Evolutionary conservation across 2,888 invertebrate species (phyloP).

Genomic region (Catocala fraxini): DNA sequence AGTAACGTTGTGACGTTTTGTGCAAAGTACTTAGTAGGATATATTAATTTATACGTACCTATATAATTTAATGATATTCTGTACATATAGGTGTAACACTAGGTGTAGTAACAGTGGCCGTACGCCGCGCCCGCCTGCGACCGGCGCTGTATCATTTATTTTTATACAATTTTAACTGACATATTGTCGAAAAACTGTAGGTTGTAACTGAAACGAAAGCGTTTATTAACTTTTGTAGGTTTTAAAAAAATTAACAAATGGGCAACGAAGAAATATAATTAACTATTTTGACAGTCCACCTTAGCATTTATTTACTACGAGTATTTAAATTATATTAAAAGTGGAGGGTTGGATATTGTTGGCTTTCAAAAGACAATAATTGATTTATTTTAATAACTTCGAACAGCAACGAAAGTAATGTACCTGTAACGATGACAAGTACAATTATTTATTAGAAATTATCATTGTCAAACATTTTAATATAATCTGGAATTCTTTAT

Average conservation of each 20-base stretch:
- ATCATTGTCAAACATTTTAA: conserved; percentile 13
- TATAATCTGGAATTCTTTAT: conserved; percentile 13
- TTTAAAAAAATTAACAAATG: conserved; percentile 53
- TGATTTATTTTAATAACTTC: conserved; percentile 11
- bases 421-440: conserved; percentile 25
- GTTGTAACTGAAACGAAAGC: conserved; percentile 63
- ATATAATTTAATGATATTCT: conserved; percentile 76
- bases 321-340: conserved; percentile 32
- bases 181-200: conserved; percentile 82
- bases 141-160: conserved; percentile 75
- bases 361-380: conserved; percentile 28
- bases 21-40: conserved; percentile 87
- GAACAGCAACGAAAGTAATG: conserved; percentile 14
- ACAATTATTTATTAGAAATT: conserved; percentile 25
- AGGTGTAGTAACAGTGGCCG: conserved; percentile 48
- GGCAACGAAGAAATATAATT: conserved; percentile 38
- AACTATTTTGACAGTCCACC: conserved; percentile 39
- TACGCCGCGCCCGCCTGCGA: conserved; percentile 58
- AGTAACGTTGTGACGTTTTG: conserved; percentile 81
- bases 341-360: conserved; percentile 17
- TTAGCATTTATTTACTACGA: conserved; percentile 43
- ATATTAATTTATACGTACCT: conserved; percentile 85
- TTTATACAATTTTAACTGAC: conserved; percentile 84
- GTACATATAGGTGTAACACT: conserved; percentile 79
- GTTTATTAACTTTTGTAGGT: conserved; percentile 64